These are phyloP conservation scores for Pseudanteris insignis DNA, from an alignment of 2,888 invertebrate species.

Conservation along the genomic window DNA sequence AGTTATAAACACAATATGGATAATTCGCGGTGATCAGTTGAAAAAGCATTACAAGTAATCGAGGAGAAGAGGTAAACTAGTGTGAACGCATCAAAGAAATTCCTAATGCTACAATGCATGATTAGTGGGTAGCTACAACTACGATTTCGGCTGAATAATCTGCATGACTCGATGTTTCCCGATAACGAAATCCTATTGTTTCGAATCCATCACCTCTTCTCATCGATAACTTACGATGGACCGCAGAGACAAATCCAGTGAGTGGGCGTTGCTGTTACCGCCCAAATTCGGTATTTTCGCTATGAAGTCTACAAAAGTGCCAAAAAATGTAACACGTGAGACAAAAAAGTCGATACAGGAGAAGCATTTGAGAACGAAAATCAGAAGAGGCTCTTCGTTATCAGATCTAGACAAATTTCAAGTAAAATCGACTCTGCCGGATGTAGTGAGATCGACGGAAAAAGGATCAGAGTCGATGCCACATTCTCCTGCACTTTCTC, in stretches of 20 bases:
- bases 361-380: slow-evolving; percentile 61
- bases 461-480: slow-evolving; percentile 68
- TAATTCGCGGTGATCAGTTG: no score
- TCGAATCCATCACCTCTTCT: slow-evolving; percentile 7
- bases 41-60: slow-evolving; percentile 11
- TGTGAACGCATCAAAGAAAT: no score
- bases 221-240: slow-evolving; percentile 52
- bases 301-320: slow-evolving; percentile 68
- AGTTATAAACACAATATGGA: no score
- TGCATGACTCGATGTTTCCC: slow-evolving; percentile 12
- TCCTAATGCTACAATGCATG: slow-evolving; percentile 10
- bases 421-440: slow-evolving; percentile 59
- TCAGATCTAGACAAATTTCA: slow-evolving; percentile 77
- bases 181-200: slow-evolving; percentile 1
- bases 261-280: slow-evolving; percentile 72
- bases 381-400: slow-evolving; percentile 77
- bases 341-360: slow-evolving; percentile 48
- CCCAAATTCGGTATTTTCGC: slow-evolving; percentile 70
- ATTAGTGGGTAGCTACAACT: slow-evolving; percentile 1
- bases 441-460: slow-evolving; percentile 68
- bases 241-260: slow-evolving; percentile 68
- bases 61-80: slow-evolving; percentile 28
- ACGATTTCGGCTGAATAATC: slow-evolving; percentile 3
- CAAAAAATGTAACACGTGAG: slow-evolving; percentile 55
- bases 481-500: slow-evolving; percentile 69